Evolutionary conservation across 1,140 invertebrate species (phyloP).

Genomic region (Manduca sexta): DNA sequence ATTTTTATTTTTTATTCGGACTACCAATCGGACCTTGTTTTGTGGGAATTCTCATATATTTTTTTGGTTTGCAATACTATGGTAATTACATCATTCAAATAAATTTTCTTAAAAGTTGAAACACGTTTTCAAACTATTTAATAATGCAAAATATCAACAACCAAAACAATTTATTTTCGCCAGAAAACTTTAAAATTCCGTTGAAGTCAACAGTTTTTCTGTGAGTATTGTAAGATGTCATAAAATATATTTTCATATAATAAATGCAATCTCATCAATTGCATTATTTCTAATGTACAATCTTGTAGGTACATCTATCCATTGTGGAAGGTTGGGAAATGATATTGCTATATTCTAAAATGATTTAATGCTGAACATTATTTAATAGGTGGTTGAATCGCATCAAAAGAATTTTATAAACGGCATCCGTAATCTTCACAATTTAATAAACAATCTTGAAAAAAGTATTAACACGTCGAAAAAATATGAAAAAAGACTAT

Average conservation of each 20-base stretch:
- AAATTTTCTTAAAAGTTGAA: neutral
- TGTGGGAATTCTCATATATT: too few relatives aligned
- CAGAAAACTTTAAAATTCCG: conserved; percentile 28
- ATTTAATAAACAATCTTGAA: conserved; percentile 36
- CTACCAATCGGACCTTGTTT: too few relatives aligned
- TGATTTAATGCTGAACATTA: neutral
- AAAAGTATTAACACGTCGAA: conserved; percentile 37
- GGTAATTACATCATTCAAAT: too few relatives aligned
- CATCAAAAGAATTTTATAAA: conserved; percentile 24
- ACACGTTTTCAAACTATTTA: neutral
- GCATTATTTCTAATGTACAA: too few relatives aligned
- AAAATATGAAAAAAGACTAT: conserved; percentile 41
- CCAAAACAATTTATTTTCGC: conserved; percentile 20
- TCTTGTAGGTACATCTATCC: too few relatives aligned
- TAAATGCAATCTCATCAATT: too few relatives aligned
- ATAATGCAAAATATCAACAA: conserved; percentile 20
- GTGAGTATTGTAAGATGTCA: conserved; percentile 20
- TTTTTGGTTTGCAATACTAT: too few relatives aligned
- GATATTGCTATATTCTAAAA: neutral
- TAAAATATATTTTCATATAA: too few relatives aligned
- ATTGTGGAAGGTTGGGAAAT: too few relatives aligned
- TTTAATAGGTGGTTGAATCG: neutral
- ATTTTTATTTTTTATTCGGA: conserved; percentile 27
- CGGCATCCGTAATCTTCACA: conserved; percentile 37
- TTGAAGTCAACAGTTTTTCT: conserved; percentile 22